These are phyloP conservation scores for Patella depressa DNA, from an alignment of 2,888 invertebrate genomes.

Conservation along the genomic window DNA sequence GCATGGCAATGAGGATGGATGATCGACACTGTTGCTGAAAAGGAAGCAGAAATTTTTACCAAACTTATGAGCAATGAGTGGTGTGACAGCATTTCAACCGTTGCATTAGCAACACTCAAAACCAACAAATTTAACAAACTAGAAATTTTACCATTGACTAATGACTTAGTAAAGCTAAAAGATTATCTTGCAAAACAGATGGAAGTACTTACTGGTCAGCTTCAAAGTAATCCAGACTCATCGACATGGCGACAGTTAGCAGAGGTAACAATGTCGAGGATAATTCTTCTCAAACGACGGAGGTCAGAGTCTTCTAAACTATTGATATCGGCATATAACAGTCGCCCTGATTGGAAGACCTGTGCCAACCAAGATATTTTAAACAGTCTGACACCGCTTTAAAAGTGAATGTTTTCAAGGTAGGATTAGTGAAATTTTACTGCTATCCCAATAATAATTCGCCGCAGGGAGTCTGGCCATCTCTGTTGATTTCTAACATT, in stretches of 20 bases:
- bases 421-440: too few species aligned
- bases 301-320: not conserved
- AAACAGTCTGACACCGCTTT: not conserved
- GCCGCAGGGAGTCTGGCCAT: too few species aligned
- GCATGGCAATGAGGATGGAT: constrained; percentile 4
- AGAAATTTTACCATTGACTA: constrained; percentile 12
- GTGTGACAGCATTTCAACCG: constrained; percentile 21
- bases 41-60: constrained; percentile 5
- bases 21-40: not conserved
- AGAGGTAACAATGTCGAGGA: constrained; percentile 13
- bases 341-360: not conserved
- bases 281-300: constrained; percentile 13
- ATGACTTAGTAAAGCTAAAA: constrained; percentile 4
- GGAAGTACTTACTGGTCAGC: not conserved
- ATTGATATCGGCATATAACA: not conserved
- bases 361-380: not conserved
- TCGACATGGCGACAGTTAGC: not conserved
- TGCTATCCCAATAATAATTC: too few species aligned
- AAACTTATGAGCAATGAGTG: constrained; percentile 10
- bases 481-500: too few species aligned
- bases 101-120: constrained; percentile 17
- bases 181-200: constrained; percentile 12
- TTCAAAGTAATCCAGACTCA: too few species aligned
- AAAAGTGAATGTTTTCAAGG: not conserved
- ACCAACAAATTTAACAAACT: constrained; percentile 20